These are phyloP conservation scores for Telmatochromis sp. DNA, from an alignment of 2,113 vertebrate species.

Conservation along the genomic window DNA sequence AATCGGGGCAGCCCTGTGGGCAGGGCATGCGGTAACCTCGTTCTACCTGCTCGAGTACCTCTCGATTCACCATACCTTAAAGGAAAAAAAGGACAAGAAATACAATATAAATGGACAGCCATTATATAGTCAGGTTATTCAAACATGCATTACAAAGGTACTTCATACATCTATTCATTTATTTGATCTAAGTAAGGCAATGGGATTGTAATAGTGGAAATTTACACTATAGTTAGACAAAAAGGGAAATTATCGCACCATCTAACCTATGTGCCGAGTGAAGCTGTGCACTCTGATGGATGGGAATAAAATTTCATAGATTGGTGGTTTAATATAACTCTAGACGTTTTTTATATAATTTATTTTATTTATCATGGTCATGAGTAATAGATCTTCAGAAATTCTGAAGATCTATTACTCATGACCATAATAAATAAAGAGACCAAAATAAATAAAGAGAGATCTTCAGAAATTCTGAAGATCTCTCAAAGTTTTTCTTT, in stretches of 20 bases:
- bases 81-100: not conserved
- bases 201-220: not conserved
- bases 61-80: slow-evolving; percentile 94
- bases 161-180: not conserved
- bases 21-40: slow-evolving; percentile 94
- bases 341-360: accelerated
- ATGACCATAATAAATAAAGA: no score
- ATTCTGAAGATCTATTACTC: not conserved
- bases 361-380: not conserved
- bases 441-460: no score
- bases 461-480: not conserved
- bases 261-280: not conserved
- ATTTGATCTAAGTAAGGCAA: not conserved
- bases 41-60: slow-evolving; percentile 95
- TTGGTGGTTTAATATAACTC: not conserved
- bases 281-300: not conserved
- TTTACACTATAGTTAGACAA: not conserved
- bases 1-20: slow-evolving; percentile 92
- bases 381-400: not conserved
- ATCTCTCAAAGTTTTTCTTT: not conserved
- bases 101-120: not conserved
- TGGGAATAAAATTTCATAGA: not conserved
- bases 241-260: not conserved
- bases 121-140: not conserved
- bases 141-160: not conserved